Percentiles rank a stretch among this genome's conserved stretches.
These are phyloP conservation scores for Lasaia peninsularis DNA, from an alignment of 1,140 invertebrate species.

Conservation along the genomic window DNA sequence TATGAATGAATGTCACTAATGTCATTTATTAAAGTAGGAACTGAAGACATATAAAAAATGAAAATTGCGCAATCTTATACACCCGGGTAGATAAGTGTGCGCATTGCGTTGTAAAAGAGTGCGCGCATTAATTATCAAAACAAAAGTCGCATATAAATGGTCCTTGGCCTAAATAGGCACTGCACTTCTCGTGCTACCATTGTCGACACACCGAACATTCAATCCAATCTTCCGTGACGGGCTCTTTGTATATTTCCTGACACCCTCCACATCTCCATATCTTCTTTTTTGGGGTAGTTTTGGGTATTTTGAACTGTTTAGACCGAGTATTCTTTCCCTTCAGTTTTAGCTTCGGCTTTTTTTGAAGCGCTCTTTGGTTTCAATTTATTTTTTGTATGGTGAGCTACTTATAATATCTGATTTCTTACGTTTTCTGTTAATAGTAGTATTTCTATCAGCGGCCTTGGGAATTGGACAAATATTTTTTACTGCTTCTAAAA, in stretches of 20 bases:
- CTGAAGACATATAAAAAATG: background rate
- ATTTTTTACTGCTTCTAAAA: background rate
- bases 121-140: background rate
- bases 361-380: slow-evolving; percentile 8
- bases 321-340: background rate
- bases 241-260: slow-evolving; percentile 13
- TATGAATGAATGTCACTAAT: background rate
- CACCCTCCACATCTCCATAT: background rate
- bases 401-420: background rate
- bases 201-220: slow-evolving; percentile 2
- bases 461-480: background rate
- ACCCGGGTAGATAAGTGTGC: background rate
- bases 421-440: background rate
- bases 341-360: background rate
- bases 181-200: slow-evolving; percentile 11
- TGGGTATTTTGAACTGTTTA: slow-evolving; percentile 1
- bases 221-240: slow-evolving; percentile 8
- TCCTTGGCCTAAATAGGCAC: slow-evolving; percentile 5
- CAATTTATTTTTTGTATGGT: slow-evolving; percentile 15
- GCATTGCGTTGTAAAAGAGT: background rate
- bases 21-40: background rate
- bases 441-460: background rate
- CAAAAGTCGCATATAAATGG: background rate
- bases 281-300: slow-evolving; percentile 5
- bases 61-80: background rate